These are phyloP conservation scores for Anseranas semipalmata DNA, from an alignment of 2,113 vertebrate species.

Conservation along the genomic window DNA sequence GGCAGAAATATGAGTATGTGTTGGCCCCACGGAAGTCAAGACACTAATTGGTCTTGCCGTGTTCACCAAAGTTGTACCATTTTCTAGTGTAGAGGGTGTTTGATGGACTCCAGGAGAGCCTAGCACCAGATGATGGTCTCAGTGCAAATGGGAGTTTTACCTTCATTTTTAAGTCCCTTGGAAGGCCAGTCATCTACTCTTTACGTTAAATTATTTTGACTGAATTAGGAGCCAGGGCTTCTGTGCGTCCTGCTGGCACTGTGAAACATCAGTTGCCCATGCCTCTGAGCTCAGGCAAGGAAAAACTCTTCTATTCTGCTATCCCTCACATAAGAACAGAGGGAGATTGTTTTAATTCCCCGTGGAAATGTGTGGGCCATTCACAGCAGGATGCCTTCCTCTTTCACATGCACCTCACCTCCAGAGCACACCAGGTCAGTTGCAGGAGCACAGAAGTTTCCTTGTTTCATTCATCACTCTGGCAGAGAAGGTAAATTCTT, in stretches of 20 bases:
- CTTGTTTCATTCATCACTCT: neutral
- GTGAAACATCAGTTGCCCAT: neutral
- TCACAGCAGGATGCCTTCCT: neutral
- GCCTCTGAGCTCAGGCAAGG: rapidly evolving
- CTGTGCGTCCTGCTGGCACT: too few species aligned
- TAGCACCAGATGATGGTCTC: neutral
- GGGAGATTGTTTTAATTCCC: neutral
- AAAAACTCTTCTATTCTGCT: neutral
- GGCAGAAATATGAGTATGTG: neutral
- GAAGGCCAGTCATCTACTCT: neutral
- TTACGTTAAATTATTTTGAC: neutral
- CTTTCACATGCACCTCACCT: neutral
- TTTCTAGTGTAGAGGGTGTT: neutral
- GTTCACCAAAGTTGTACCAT: neutral
- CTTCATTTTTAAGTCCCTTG: neutral
- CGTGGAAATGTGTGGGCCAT: rapidly evolving
- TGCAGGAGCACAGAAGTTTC: neutral
- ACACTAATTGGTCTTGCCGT: neutral
- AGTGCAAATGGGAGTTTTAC: neutral
- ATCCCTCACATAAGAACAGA: neutral
- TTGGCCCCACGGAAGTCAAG: neutral
- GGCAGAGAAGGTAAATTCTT: neutral
- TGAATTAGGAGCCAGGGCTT: too few species aligned
- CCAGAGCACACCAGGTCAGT: neutral
- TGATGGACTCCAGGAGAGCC: neutral